Conservation (phyloP, 2,888 invertebrate species). For the Magallana nippona region DNA sequence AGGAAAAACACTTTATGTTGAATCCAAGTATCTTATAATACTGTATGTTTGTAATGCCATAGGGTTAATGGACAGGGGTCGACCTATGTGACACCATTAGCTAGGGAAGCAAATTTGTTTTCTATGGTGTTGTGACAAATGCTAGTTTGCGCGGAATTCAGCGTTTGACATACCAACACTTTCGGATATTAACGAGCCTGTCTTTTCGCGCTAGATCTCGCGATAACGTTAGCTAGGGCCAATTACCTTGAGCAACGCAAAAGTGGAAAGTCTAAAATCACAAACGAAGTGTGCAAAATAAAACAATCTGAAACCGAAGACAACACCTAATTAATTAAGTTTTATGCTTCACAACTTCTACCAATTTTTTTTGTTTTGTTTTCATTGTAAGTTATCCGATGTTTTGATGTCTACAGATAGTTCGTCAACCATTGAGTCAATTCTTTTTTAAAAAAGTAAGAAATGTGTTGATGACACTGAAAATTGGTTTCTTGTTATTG, state of each 20-base stretch:
- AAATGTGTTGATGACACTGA: too few relatives aligned
- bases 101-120: conserved; percentile 11
- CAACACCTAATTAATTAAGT: neutral
- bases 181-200: conserved; percentile 15
- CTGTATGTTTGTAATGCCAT: neutral
- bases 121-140: conserved; percentile 18
- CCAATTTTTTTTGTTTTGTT: neutral
- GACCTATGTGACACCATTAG: conserved; percentile 16
- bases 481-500: too few relatives aligned
- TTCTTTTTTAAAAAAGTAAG: too few relatives aligned
- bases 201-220: neutral
- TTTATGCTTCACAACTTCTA: neutral
- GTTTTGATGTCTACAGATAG: too few relatives aligned
- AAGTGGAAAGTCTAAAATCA: neutral
- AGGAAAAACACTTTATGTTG: neutral
- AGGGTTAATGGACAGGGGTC: conserved; percentile 6
- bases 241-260: conserved; percentile 3
- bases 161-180: conserved; percentile 21
- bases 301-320: neutral
- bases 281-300: conserved; percentile 1
- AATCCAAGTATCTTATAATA: neutral
- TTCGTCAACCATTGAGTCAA: too few relatives aligned
- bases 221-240: conserved; percentile 12
- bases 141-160: conserved; percentile 5
- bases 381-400: too few relatives aligned